Conservation (phyloP, 1,140 invertebrate genomes). For the Brachionus paranguensis region DNA sequence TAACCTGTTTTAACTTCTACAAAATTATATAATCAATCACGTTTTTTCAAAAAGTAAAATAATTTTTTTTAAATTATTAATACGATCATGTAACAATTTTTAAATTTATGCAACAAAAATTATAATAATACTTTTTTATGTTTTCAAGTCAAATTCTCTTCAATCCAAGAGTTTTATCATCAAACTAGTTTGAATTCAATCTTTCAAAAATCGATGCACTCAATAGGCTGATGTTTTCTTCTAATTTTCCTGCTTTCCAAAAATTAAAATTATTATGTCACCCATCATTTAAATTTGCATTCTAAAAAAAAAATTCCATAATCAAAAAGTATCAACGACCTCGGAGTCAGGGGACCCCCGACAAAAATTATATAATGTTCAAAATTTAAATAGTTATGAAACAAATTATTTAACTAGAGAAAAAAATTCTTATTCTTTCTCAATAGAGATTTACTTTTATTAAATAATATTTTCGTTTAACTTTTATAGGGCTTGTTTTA, state of each 20-base stretch:
- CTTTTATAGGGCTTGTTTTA: not conserved
- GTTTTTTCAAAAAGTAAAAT: not conserved
- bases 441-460: not conserved
- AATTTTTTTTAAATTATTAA: slow-evolving; percentile 20
- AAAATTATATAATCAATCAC: slow-evolving; percentile 36
- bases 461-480: not conserved
- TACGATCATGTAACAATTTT: slow-evolving; percentile 30
- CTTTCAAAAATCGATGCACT: not conserved
- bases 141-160: not conserved
- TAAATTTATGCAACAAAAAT: slow-evolving; percentile 33
- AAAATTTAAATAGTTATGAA: slow-evolving; percentile 39
- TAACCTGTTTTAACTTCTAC: not conserved
- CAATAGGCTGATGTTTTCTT: not conserved
- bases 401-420: not conserved
- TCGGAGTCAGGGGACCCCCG: not conserved
- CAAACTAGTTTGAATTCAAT: not conserved
- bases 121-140: slow-evolving; percentile 30
- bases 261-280: not conserved
- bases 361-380: slow-evolving; percentile 31
- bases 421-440: not conserved
- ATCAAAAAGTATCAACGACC: not conserved
- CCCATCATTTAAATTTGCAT: not conserved
- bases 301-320: not conserved
- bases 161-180: not conserved
- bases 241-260: not conserved